Evolutionary conservation across 2,113 vertebrate genomes (phyloP).

Genomic region (Mohoua ochrocephala): DNA sequence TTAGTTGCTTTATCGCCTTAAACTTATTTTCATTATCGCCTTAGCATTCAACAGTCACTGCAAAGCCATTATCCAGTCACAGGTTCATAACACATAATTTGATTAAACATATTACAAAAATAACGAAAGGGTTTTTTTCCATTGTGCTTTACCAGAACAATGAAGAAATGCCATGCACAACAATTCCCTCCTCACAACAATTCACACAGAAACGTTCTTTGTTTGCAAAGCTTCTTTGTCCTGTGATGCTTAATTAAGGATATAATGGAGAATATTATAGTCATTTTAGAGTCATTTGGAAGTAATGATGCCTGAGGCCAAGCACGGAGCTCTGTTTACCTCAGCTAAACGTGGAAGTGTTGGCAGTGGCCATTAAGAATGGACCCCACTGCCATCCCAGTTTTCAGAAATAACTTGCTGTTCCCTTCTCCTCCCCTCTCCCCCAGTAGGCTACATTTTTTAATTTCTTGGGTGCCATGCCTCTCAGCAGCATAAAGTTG

Average conservation of each 20-base stretch:
- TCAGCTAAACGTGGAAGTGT: not conserved
- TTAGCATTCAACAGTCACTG: not conserved
- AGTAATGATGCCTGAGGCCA: conserved; percentile 51
- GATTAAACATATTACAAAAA: conserved; percentile 9
- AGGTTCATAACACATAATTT: not conserved
- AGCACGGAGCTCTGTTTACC: conserved; percentile 15
- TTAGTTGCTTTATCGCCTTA: not conserved
- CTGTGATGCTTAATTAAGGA: conserved; percentile 60
- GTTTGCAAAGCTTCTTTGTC: conserved; percentile 47
- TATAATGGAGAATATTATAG: conserved; percentile 52
- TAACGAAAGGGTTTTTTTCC: not conserved
- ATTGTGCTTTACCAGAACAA: not conserved
- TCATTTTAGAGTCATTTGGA: conserved; percentile 36
- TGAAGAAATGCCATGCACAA: not conserved
- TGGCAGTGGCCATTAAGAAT: not conserved
- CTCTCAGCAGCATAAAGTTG: not conserved
- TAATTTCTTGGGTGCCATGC: not conserved
- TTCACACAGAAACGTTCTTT: not conserved
- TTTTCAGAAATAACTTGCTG: not conserved
- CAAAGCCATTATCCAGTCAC: not conserved
- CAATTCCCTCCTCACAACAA: conserved; percentile 6
- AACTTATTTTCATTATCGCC: not conserved
- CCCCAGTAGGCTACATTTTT: not conserved
- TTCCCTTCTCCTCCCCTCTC: not conserved
- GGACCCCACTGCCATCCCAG: not conserved